phyloP scores from a whole-genome alignment of 2,888 invertebrate genomes.

The Idaea aversata region DNA sequence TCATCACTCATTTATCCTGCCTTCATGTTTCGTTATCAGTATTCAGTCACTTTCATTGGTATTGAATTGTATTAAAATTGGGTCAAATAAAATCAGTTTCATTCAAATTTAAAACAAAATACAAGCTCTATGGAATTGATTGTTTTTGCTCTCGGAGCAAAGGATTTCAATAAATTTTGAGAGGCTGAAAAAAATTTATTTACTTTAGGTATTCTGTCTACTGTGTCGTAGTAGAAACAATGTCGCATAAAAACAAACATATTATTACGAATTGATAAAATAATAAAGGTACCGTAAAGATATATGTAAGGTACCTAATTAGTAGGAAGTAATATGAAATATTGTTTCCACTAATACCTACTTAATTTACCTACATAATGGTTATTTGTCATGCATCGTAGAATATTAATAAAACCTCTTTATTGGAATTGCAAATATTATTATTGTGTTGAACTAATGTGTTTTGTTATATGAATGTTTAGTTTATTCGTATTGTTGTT shows the following conservation, averaged over 20 bases:
- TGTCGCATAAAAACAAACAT: background rate
- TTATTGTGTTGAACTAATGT: constrained; percentile 1
- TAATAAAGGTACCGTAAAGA: background rate
- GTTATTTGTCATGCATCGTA: constrained; percentile 14
- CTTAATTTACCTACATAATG: constrained; percentile 9
- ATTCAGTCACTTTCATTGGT: background rate
- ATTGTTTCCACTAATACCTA: background rate
- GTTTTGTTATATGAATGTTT: constrained; percentile 5
- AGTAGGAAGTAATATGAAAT: background rate
- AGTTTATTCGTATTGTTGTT: constrained; percentile 6
- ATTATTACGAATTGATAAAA: background rate
- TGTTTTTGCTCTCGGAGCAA: background rate
- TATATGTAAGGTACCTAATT: background rate
- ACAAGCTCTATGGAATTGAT: background rate
- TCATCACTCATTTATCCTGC: background rate
- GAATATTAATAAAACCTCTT: constrained; percentile 7
- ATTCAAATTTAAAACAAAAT: background rate
- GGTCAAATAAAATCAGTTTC: background rate
- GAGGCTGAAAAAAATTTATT: no score
- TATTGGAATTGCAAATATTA: constrained; percentile 9
- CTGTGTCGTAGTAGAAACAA: background rate
- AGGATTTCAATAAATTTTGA: background rate
- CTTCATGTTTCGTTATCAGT: background rate
- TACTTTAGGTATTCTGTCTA: background rate
- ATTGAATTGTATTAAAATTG: background rate